Conservation (phyloP, 2,797 vertebrate species). For the Sebastiscus tertius region DNA sequence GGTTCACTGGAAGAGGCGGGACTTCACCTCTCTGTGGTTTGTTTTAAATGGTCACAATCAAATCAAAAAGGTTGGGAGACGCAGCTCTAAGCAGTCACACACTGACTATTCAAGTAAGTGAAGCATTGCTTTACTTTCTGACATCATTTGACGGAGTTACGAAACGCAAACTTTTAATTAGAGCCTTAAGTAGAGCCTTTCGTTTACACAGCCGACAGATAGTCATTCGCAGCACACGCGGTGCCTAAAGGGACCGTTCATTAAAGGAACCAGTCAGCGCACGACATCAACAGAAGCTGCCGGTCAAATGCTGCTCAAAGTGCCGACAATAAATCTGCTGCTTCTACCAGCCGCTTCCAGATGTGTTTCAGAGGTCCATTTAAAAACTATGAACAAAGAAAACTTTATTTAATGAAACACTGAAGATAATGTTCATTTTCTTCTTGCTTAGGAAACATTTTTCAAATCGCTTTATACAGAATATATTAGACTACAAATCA, state of each 20-base stretch:
- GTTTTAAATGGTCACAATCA: not conserved
- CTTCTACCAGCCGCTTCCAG: not conserved
- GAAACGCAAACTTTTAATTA: slow-evolving; percentile 9
- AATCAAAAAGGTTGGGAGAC: not conserved
- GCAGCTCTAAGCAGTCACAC: not conserved
- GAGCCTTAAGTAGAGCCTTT: slow-evolving; percentile 23
- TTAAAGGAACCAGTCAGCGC: not conserved
- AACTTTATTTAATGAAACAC: not conserved
- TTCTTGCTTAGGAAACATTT: not conserved
- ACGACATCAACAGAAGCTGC: not conserved
- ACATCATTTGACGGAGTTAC: not conserved
- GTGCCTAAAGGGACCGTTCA: not conserved
- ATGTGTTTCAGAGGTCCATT: not conserved
- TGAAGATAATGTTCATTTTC: not conserved
- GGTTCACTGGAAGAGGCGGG: too few relatives aligned
- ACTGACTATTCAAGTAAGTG: not conserved
- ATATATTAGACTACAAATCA: not conserved
- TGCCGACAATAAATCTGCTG: not conserved
- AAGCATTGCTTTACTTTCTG: not conserved
- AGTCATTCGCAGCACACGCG: not conserved
- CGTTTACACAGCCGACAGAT: slow-evolving; percentile 13
- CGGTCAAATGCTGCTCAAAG: not conserved
- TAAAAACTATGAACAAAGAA: not conserved
- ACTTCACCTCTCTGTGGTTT: not conserved
- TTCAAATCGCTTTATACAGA: not conserved